Conservation (phyloP, 2,888 invertebrate species). For the Busseola fusca region DNA sequence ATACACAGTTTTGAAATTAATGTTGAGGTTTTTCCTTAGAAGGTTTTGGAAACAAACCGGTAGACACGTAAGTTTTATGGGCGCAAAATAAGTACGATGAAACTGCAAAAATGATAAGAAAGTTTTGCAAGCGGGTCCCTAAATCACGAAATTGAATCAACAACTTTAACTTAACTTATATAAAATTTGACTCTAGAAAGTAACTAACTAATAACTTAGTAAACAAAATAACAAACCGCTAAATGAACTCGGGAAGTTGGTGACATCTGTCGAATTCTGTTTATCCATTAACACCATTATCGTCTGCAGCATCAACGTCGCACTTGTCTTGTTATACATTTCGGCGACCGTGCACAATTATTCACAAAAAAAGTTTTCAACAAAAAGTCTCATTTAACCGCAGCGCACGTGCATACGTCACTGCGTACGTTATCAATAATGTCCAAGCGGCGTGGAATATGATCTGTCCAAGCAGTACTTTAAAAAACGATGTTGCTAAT, state of each 20-base stretch:
- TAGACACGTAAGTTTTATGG: not conserved
- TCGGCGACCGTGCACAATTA: constrained; percentile 53
- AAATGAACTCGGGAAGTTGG: constrained; percentile 77
- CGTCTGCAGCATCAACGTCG: constrained; percentile 86
- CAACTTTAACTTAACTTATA: not conserved
- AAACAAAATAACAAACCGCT: constrained; percentile 75
- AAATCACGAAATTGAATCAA: not conserved
- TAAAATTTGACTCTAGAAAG: not conserved
- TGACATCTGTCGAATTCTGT: constrained; percentile 83
- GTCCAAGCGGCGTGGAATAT: constrained; percentile 65
- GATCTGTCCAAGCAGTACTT: constrained; percentile 58
- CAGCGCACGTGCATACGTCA: constrained; percentile 62
- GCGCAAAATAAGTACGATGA: constrained; percentile 10
- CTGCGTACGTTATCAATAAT: constrained; percentile 57
- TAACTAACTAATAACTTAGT: constrained; percentile 17
- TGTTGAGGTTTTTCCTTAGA: not conserved
- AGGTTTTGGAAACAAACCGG: not conserved
- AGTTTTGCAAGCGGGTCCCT: not conserved
- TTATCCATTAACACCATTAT: constrained; percentile 87
- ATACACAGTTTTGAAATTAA: not conserved
- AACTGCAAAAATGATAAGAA: not conserved
- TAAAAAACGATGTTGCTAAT: constrained; percentile 63
- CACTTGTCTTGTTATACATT: constrained; percentile 86
- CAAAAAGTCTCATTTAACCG: constrained; percentile 23
- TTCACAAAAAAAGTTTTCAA: constrained; percentile 44